Conservation (phyloP, 2,888 invertebrate species). For the Trissolcus japonicus region DNA sequence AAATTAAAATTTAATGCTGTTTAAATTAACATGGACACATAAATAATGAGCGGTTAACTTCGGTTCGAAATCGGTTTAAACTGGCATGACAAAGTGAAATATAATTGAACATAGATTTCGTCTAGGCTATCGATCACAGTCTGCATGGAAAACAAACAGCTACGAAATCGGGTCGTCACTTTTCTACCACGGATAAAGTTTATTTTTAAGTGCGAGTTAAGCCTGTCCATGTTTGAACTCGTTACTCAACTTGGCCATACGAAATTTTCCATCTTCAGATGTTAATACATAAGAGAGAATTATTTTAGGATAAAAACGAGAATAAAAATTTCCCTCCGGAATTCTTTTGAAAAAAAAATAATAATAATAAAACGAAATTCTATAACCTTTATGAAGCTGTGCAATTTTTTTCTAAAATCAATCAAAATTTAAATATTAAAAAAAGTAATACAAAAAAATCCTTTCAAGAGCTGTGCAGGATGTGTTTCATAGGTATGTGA, state of each 20-base stretch:
- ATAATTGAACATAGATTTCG: conserved; percentile 23
- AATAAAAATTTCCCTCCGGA: no score
- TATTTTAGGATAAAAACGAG: no score
- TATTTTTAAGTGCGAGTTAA: conserved; percentile 33
- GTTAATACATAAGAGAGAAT: no score
- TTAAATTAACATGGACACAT: conserved; percentile 16
- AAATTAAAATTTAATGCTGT: conserved; percentile 6
- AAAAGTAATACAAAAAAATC: no score
- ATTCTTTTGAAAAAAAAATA: no score
- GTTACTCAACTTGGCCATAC: conserved; percentile 15
- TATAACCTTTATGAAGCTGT: no score
- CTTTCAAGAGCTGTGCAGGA: no score
- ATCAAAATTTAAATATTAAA: background rate
- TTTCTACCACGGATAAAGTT: conserved; percentile 10
- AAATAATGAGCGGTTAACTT: conserved; percentile 25
- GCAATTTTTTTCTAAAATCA: background rate
- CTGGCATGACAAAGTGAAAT: conserved; percentile 14
- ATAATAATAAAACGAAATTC: no score
- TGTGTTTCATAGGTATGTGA: no score
- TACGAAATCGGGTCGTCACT: conserved; percentile 20
- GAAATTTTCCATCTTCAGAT: no score
- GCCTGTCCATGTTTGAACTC: conserved; percentile 11
- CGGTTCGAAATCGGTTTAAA: conserved; percentile 22
- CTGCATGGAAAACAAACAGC: conserved; percentile 16
- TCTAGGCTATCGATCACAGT: conserved; percentile 20